Evolutionary conservation across 2,888 invertebrate genomes (phyloP), one percentile per base, ranked within the genome.

Genomic region (Netelia fuscicornis): DNA sequence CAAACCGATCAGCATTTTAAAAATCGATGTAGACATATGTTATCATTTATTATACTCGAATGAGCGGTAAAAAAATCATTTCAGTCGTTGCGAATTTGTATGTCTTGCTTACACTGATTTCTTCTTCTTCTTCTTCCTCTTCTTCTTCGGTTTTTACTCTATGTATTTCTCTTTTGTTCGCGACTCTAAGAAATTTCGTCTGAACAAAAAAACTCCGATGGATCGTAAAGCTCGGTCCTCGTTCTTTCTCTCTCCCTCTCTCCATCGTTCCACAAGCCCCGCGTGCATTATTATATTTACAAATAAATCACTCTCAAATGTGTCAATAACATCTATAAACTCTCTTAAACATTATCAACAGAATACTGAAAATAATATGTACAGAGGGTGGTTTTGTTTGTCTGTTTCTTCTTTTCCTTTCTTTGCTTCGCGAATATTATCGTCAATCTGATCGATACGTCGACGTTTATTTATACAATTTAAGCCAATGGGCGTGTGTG

Each of bases 291-390:
- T 87, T 68, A 76, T 84, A 86, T 86, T 80, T 89, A 88, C 87
- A 88, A 88, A 89, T 88, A 89, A 89, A 89, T 88, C 87, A 88
- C 87, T 88, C 87, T 88, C 81, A 87, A 87, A 87, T 86, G 88
- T 86, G 85, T 88, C 77, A 88, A 89, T 88, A 89, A 89, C 88
- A 88, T 89, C 87, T 87, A 89, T 89, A 89, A 88, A 89, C 89
- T 89, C 89, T 89, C 87, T 89, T 89, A 89, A 89, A 87, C 78
- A 86, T 88, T 86, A 87, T 88, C 88, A 89, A 88, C 89, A 88
- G 85, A 89, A 89, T 89, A 89, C 89, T 89, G 89, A 88, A 88
- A 87, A 87, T 87, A 87, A 88, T 88, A 89, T 89, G 75, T 89
- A 88, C 87, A 89, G 82, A 86, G 83, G 77, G 83, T 81, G 72